These are phyloP conservation scores for Norana najaformis DNA, from an alignment of 2,888 invertebrate genomes.

Conservation along the genomic window DNA sequence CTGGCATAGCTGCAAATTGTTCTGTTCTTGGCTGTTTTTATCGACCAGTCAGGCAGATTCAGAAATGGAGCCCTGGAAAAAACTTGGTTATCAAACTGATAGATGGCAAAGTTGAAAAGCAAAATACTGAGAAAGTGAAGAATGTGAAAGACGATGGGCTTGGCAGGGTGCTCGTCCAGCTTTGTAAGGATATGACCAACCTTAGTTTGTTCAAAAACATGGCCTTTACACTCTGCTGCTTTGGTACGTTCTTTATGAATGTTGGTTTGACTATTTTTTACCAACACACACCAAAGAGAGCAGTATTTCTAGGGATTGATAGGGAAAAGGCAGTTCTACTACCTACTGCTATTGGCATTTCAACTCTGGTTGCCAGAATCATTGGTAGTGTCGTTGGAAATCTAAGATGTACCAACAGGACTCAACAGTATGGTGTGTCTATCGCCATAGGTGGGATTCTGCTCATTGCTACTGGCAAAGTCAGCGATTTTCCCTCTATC, in stretches of 20 bases:
- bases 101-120: not conserved
- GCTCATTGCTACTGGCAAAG: slow-evolving; percentile 24
- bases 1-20: slow-evolving; percentile 35
- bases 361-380: slow-evolving; percentile 35
- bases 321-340: slow-evolving; percentile 29
- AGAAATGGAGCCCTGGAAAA: not conserved
- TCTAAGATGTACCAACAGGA: slow-evolving; percentile 30
- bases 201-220: slow-evolving; percentile 30
- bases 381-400: slow-evolving; percentile 36
- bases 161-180: not conserved
- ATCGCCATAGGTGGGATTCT: slow-evolving; percentile 29
- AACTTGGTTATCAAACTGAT: not conserved
- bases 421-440: slow-evolving; percentile 34
- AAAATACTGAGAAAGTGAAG: too few relatives aligned
- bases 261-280: slow-evolving; percentile 36
- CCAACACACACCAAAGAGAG: slow-evolving; percentile 37
- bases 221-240: slow-evolving; percentile 33
- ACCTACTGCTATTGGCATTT: slow-evolving; percentile 35
- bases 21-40: slow-evolving; percentile 35
- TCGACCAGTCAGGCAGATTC: not conserved
- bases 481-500: slow-evolving; percentile 19
- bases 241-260: slow-evolving; percentile 34
- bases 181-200: slow-evolving; percentile 28
- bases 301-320: slow-evolving; percentile 27
- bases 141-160: not conserved